A percentile compares a stretch with the other conserved stretches of the same genome.
Conservation (phyloP, 2,888 invertebrate genomes). For the Muscina levida region DNA sequence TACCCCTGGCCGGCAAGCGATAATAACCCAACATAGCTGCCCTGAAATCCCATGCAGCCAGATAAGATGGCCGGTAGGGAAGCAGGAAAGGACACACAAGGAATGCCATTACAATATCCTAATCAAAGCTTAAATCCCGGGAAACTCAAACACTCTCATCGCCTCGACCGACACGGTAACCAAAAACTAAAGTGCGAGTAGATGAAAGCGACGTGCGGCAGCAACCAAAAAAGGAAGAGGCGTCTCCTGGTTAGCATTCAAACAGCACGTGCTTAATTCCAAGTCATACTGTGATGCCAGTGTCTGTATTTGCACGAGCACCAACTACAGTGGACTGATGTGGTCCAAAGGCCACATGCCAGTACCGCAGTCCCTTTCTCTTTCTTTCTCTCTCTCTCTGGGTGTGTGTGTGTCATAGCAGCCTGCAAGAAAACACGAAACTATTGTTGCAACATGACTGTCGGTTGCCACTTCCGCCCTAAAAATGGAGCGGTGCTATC, state of each 20-base stretch:
- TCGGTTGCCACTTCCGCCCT: conserved; percentile 19
- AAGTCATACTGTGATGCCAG: conserved; percentile 36
- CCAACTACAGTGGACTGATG: conserved; percentile 7
- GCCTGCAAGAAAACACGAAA: conserved; percentile 12
- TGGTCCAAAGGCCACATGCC: neutral
- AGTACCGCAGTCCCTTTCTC: too few relatives aligned
- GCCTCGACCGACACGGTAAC: neutral
- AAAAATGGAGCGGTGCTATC: neutral
- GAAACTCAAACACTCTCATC: neutral
- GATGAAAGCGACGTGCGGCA: neutral
- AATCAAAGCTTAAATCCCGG: conserved; percentile 41
- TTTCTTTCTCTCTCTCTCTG: too few relatives aligned
- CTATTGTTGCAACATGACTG: conserved; percentile 39
- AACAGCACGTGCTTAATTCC: conserved; percentile 54
- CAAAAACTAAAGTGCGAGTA: conserved; percentile 20
- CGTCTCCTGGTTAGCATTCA: conserved; percentile 46
- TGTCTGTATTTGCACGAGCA: conserved; percentile 17
- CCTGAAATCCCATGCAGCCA: neutral
- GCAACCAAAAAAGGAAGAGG: conserved; percentile 25
- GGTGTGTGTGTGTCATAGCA: too few relatives aligned
- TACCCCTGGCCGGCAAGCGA: too few relatives aligned
- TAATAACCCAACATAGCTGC: neutral
- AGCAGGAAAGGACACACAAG: neutral
- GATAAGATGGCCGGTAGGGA: neutral
- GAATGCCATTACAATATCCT: conserved; percentile 41